Conservation (phyloP, 2,113 vertebrate genomes). For the Amphiprion ocellaris region DNA sequence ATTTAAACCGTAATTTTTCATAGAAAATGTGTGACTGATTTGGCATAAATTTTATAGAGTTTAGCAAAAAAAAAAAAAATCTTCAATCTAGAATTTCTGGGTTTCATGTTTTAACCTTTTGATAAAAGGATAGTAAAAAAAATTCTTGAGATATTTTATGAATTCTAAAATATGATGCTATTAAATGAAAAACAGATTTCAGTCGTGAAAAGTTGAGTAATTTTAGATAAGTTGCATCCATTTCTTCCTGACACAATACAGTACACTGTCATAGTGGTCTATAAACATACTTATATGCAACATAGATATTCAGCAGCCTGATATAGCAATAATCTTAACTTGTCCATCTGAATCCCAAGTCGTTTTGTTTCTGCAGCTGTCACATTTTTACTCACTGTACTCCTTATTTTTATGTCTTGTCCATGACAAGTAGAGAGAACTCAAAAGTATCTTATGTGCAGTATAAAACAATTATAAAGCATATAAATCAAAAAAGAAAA, state of each 20-base stretch:
- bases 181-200: background rate
- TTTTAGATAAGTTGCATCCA: background rate
- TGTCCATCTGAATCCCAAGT: no score
- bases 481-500: no score
- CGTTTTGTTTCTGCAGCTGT: no score
- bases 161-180: background rate
- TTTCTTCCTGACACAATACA: background rate
- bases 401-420: no score
- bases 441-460: no score
- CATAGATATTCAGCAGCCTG: no score
- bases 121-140: rapidly evolving
- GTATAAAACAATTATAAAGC: no score
- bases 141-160: no score
- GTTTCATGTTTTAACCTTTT: background rate
- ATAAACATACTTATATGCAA: background rate
- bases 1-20: background rate
- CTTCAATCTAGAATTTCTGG: no score
- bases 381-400: no score
- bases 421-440: no score
- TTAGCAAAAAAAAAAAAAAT: background rate
- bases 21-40: background rate
- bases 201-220: background rate
- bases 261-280: background rate
- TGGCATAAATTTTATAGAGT: background rate
- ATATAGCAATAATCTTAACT: no score